Percentiles rank a stretch among this genome's conserved stretches.
Evolutionary conservation across 2,888 invertebrate species (phyloP).

Genomic region (Tenodera sinensis): DNA sequence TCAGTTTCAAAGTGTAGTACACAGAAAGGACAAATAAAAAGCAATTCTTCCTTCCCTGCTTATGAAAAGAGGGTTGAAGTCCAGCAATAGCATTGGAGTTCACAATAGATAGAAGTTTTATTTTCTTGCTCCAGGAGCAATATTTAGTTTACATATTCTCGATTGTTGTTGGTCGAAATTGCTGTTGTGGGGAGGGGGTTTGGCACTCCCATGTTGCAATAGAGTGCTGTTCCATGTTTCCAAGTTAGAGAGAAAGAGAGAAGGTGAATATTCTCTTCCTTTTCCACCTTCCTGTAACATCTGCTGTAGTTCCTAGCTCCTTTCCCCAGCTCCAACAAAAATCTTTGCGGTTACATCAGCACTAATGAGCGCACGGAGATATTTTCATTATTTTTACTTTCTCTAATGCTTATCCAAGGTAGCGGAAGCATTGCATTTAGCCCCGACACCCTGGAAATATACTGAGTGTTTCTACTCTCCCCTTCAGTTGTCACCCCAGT

Average conservation of each 20-base stretch:
- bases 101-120: not conserved
- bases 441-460: no score
- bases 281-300: not conserved
- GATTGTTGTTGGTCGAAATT: not conserved
- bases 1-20: not conserved
- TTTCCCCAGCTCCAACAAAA: not conserved
- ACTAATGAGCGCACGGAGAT: no score
- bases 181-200: not conserved
- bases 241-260: not conserved
- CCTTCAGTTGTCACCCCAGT: no score
- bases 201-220: not conserved
- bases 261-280: not conserved
- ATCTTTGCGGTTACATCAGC: not conserved
- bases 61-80: not conserved
- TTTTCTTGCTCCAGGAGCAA: not conserved
- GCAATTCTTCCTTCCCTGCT: not conserved
- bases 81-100: not conserved
- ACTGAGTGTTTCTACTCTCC: no score
- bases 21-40: not conserved
- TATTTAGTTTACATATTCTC: not conserved
- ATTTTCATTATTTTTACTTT: no score
- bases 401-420: no score
- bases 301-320: not conserved
- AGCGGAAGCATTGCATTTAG: no score
- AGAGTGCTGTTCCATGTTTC: not conserved